Base-by-base conservation (phyloP, 92 coral and sea anemone species). In the Phenganax stokvisi region DNA sequence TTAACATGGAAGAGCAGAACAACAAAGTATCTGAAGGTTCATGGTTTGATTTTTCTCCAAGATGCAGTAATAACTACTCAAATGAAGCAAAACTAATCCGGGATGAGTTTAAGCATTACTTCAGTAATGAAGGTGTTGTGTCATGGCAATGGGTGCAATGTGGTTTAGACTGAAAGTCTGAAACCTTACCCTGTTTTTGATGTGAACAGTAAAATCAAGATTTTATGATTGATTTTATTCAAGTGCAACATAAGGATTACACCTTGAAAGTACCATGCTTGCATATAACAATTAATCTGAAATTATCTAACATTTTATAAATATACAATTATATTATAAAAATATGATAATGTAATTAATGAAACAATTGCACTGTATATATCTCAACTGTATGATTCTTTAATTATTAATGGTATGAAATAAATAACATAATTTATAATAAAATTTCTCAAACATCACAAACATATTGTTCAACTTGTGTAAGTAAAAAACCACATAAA, bases 71-170 rank as follows among this genome's bases (percentile, higher is more conserved):
- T 58, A 84, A 84, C 74, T 76, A 72, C 72, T 72, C 72, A 71
- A 74, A 67, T 28, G 75, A 84, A 10, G 74, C 82, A 64, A 84
- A 74, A 53, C 12, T 27, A 13, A 84, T 84, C 63, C 80, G 63
- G n/a, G 86, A 84, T 60, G 86, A 76, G 58, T 84, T 74, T 74
- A 54, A 51, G 69, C 70, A 67, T 27, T 84, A 84, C 75, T 84
- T 84, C 72, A 74, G 74, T 52, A 84, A 56, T 62, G 86, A 83
- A 69, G 86, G 83, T 31, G 86, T 72, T 16, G 86, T 84, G 59
- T 29, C 83, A 25, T 84, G 86, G 86, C 86, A 84, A 71, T 84
- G 85, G 85, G 63, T 54, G 53, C 81, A 71, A 64, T 74, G 85
- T 82, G 63, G 86, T 56, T 59, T 76, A 16, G 86, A 84, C 77